A percentile compares a stretch with the other conserved stretches of the same genome.
Evolutionary conservation across 2,797 vertebrate species (phyloP).

Genomic region (Enteromius paludinosus): DNA sequence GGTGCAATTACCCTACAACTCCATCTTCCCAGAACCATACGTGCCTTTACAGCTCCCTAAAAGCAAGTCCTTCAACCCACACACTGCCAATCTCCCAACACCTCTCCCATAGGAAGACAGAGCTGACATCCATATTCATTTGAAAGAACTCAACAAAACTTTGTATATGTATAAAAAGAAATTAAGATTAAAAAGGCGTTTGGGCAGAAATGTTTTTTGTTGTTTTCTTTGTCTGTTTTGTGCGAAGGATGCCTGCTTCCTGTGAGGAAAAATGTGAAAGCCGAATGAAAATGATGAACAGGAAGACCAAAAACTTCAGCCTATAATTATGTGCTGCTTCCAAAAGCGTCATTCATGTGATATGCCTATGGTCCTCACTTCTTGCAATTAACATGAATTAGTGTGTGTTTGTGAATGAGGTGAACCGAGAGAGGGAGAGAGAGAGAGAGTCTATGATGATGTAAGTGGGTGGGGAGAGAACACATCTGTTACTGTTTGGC

Average conservation of each 20-base stretch:
- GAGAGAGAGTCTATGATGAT: conserved; percentile 2
- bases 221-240: neutral
- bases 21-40: neutral
- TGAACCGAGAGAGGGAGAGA: conserved; percentile 22
- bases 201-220: neutral
- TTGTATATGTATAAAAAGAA: neutral
- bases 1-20: conserved; percentile 13
- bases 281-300: conserved; percentile 32
- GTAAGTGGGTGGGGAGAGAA: conserved; percentile 13
- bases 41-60: conserved; percentile 3
- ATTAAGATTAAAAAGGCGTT: neutral
- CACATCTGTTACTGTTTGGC: conserved; percentile 45
- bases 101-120: neutral
- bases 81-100: neutral
- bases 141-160: neutral
- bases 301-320: conserved; percentile 33
- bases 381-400: conserved; percentile 46
- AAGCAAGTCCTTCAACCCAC: neutral
- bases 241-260: neutral
- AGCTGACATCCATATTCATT: neutral
- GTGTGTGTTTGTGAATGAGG: conserved; percentile 51
- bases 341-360: conserved; percentile 27
- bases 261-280: conserved; percentile 6
- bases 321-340: conserved; percentile 45
- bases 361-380: conserved; percentile 25